These are phyloP conservation scores for Philypnodon macrostomus DNA, from an alignment of 2,797 vertebrate species.

Conservation along the genomic window DNA sequence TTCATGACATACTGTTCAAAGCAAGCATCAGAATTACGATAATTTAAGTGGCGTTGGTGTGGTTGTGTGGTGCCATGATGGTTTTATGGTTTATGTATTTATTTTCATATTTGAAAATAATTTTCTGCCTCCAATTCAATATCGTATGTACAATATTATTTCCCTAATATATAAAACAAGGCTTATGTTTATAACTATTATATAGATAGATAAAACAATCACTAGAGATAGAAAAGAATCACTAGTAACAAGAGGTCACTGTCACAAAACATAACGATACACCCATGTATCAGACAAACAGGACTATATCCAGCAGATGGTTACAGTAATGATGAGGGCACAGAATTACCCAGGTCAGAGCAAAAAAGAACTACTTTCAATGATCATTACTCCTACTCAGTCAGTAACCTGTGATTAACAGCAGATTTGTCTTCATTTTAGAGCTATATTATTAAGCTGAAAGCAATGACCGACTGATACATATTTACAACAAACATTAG, in stretches of 20 bases:
- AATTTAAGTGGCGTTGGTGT: too few relatives aligned
- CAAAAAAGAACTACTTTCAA: constrained; percentile 36
- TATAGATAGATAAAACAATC: too few relatives aligned
- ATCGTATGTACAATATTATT: too few relatives aligned
- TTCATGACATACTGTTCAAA: too few relatives aligned
- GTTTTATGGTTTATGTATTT: too few relatives aligned
- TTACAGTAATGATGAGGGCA: constrained; percentile 39
- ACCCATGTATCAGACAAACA: not conserved
- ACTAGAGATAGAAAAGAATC: too few relatives aligned
- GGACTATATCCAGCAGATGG: constrained; percentile 12
- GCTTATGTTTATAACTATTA: too few relatives aligned
- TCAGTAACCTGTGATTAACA: constrained; percentile 13
- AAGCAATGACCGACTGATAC: constrained; percentile 22
- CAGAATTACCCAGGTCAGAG: constrained; percentile 45
- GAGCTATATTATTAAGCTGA: constrained; percentile 6
- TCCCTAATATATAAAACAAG: too few relatives aligned
- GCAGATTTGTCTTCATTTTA: constrained; percentile 15
- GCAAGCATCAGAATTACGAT: too few relatives aligned
- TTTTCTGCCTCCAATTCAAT: too few relatives aligned
- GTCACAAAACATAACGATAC: constrained; percentile 5
- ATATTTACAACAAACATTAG: constrained; percentile 38
- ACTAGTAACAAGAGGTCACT: constrained; percentile 4
- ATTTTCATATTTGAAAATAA: too few relatives aligned
- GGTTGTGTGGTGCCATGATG: too few relatives aligned
- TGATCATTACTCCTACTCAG: constrained; percentile 22